Conservation (phyloP, 2,888 invertebrate species). For the Rhaphigaster nebulosa region DNA sequence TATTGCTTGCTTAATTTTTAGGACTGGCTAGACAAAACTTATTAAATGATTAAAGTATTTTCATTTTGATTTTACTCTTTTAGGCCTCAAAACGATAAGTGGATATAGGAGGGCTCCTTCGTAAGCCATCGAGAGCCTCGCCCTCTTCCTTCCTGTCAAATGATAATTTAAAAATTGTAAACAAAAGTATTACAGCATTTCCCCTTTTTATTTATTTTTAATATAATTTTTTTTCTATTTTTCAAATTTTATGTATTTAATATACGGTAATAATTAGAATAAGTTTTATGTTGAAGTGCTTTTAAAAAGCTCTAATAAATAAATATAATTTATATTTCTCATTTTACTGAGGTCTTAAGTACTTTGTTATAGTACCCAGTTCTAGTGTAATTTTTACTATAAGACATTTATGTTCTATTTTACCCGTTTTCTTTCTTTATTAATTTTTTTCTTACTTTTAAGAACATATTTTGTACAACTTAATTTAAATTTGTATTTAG, state of each 20-base stretch:
- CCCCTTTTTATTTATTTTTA: constrained; percentile 48
- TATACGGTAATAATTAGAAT: constrained; percentile 26
- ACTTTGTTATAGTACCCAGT: constrained; percentile 14
- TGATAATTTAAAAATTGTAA: constrained; percentile 50
- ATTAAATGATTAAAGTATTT: constrained; percentile 49
- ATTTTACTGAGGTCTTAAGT: constrained; percentile 18
- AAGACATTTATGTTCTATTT: not conserved
- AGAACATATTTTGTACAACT: constrained; percentile 5
- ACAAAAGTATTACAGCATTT: constrained; percentile 57
- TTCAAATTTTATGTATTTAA: constrained; percentile 18
- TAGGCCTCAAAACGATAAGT: constrained; percentile 60
- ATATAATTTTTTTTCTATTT: constrained; percentile 15
- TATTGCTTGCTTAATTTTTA: constrained; percentile 36
- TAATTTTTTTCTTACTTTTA: not conserved
- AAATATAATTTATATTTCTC: not conserved
- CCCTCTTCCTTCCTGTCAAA: constrained; percentile 45
- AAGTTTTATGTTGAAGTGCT: constrained; percentile 12
- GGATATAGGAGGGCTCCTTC: constrained; percentile 52
- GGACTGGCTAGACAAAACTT: constrained; percentile 29
- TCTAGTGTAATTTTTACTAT: not conserved
- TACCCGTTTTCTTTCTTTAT: constrained; percentile 12
- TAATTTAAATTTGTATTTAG: constrained; percentile 52
- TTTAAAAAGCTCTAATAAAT: constrained; percentile 19
- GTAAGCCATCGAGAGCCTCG: constrained; percentile 51
- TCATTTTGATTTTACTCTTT: constrained; percentile 54